Conservation (phyloP, 2,797 vertebrate species). For the Aulostomus chinensis region DNA sequence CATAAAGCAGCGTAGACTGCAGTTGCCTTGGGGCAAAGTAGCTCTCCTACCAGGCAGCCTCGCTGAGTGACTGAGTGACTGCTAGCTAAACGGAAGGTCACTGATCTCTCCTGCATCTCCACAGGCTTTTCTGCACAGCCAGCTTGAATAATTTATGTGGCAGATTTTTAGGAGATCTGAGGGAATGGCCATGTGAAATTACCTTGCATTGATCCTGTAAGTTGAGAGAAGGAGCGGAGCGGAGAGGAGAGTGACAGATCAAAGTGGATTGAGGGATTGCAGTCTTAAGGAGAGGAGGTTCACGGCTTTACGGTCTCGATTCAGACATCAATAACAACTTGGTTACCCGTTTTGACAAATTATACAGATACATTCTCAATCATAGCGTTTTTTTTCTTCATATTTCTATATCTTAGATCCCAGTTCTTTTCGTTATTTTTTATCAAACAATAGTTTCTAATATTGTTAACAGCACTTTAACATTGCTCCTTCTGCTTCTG, state of each 20-base stretch:
- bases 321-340: conserved; percentile 44
- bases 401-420: neutral
- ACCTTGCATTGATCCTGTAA: conserved; percentile 70
- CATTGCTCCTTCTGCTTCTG: neutral
- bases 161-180: conserved; percentile 71
- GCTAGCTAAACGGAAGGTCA: conserved; percentile 63
- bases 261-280: conserved; percentile 29
- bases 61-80: conserved; percentile 42
- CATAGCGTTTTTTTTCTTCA: conserved; percentile 3
- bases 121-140: conserved; percentile 49
- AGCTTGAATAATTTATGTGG: conserved; percentile 71
- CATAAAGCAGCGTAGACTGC: conserved; percentile 25
- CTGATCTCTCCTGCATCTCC: conserved; percentile 55
- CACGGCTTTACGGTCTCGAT: conserved; percentile 39
- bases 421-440: neutral
- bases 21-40: conserved; percentile 29
- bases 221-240: conserved; percentile 34
- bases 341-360: conserved; percentile 37
- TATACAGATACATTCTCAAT: neutral
- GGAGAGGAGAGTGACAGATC: conserved; percentile 1
- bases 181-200: conserved; percentile 65
- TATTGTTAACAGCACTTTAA: conserved; percentile 5
- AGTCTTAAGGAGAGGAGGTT: conserved; percentile 16
- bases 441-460: neutral
- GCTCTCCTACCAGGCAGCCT: conserved; percentile 20